Evolutionary conservation across 2,113 vertebrate species (phyloP).

Genomic region (Romanogobio albipinnatus): DNA sequence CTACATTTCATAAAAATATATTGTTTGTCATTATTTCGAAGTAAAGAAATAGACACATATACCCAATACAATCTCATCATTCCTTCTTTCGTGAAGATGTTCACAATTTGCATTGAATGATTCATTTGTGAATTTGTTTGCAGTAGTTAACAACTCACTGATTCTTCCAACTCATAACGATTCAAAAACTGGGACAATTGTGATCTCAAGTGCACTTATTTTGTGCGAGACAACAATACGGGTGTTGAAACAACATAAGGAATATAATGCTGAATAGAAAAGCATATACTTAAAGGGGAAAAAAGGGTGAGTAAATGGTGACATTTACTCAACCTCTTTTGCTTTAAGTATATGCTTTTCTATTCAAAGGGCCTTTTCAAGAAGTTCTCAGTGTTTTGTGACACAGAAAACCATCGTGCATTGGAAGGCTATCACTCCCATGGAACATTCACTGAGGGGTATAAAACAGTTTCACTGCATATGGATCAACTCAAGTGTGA

Average conservation of each 20-base stretch:
- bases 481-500: conserved; percentile 47
- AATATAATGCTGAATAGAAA: conserved; percentile 3
- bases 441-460: neutral
- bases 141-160: neutral
- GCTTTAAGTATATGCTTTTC: neutral
- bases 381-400: neutral
- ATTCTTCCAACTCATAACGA: neutral
- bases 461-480: conserved; percentile 6
- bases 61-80: neutral
- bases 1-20: neutral
- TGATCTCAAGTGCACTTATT: neutral
- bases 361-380: neutral
- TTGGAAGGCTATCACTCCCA: conserved; percentile 9
- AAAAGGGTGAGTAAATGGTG: neutral
- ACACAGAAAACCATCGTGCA: neutral
- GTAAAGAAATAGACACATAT: neutral
- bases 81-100: neutral
- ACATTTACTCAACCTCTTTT: neutral
- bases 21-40: neutral
- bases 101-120: neutral
- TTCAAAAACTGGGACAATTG: neutral
- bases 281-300: neutral
- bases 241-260: neutral
- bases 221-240: neutral
- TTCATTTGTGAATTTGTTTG: neutral